Evolutionary conservation across 92 coral and sea anemone species (phyloP).

Genomic region (Palythoa heliodiscus): DNA sequence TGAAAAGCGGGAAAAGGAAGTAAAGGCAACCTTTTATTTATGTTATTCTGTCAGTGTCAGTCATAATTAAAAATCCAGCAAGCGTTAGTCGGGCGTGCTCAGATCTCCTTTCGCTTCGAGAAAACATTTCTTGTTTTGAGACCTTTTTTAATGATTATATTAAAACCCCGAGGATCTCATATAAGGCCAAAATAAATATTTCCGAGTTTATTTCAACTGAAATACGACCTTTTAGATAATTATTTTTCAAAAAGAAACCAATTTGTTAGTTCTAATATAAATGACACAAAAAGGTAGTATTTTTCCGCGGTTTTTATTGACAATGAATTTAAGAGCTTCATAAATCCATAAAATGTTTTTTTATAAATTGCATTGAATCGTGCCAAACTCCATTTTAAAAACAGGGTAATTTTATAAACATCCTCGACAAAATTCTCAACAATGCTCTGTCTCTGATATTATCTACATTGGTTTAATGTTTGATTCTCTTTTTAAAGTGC

Average conservation of each 20-base stretch:
- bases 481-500: neutral
- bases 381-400: constrained; percentile 6
- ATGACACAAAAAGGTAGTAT: neutral
- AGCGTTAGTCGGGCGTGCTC: neutral
- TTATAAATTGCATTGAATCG: neutral
- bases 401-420: constrained; percentile 1
- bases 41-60: neutral
- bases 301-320: neutral
- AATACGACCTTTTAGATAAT: too few relatives aligned
- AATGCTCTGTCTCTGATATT: neutral
- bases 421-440: neutral
- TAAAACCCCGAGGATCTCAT: too few relatives aligned
- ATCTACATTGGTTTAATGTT: neutral
- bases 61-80: constrained; percentile 11
- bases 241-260: too few relatives aligned
- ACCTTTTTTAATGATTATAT: too few relatives aligned
- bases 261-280: neutral
- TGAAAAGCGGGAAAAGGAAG: neutral
- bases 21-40: neutral
- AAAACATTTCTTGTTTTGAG: too few relatives aligned
- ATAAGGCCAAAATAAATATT: too few relatives aligned
- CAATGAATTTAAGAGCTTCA: neutral
- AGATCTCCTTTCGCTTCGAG: too few relatives aligned
- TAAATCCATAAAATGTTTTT: neutral
- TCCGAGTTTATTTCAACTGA: too few relatives aligned